Evolutionary conservation across 2,888 invertebrate genomes (phyloP).

Genomic region (Zonitis immaculata): DNA sequence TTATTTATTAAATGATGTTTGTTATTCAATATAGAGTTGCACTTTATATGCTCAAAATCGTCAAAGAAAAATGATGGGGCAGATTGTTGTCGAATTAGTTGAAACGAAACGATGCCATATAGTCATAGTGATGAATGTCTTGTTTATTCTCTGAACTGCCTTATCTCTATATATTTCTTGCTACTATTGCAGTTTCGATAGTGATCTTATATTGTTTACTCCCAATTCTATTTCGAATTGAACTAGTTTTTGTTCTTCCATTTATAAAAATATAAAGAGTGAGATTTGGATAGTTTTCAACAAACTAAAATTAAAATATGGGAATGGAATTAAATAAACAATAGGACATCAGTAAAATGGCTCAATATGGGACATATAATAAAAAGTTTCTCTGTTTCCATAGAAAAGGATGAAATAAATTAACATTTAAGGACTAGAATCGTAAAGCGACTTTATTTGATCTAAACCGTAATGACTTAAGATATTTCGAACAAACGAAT

Average conservation of each 20-base stretch:
- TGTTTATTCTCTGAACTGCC: slow-evolving; percentile 38
- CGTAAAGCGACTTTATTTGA: slow-evolving; percentile 35
- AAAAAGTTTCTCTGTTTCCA: slow-evolving; percentile 29
- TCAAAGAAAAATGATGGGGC: slow-evolving; percentile 12
- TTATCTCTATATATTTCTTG: slow-evolving; percentile 39
- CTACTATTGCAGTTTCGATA: slow-evolving; percentile 37
- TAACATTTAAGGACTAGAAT: slow-evolving; percentile 27
- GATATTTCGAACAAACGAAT: slow-evolving; percentile 37
- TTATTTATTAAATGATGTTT: too few species aligned
- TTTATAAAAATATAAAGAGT: not conserved
- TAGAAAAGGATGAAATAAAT: slow-evolving; percentile 16
- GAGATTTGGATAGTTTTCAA: not conserved
- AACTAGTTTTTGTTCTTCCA: not conserved
- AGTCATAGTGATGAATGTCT: slow-evolving; percentile 40
- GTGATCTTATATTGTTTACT: slow-evolving; percentile 25
- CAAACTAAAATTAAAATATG: not conserved
- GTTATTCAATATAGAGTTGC: too few species aligned
- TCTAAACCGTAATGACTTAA: slow-evolving; percentile 34
- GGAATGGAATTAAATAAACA: too few species aligned
- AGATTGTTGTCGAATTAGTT: slow-evolving; percentile 11
- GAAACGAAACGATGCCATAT: slow-evolving; percentile 14
- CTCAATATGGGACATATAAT: too few species aligned
- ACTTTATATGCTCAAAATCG: too few species aligned
- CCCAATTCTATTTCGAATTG: not conserved
- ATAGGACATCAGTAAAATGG: too few species aligned